phyloP scores from a whole-genome alignment of 2,113 vertebrate genomes.

The Sapayoa aenigma region DNA sequence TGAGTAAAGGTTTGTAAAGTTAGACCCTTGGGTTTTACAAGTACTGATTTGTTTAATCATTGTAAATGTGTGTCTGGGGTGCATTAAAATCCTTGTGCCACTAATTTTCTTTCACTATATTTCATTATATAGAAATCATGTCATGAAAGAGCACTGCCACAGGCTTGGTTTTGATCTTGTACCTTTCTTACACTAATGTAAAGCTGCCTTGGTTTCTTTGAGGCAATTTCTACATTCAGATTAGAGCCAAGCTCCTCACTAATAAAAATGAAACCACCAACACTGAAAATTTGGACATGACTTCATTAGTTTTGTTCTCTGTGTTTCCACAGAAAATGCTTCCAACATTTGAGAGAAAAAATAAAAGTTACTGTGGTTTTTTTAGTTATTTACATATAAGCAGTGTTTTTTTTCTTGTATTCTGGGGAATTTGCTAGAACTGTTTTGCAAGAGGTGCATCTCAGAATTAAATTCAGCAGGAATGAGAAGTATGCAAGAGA shows the following conservation, averaged over 20 bases:
- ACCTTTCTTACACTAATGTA: neutral
- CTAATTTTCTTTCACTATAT: slow-evolving; percentile 31
- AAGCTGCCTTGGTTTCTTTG: neutral
- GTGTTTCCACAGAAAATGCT: neutral
- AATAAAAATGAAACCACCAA: neutral
- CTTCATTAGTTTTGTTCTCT: neutral
- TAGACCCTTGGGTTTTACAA: slow-evolving; percentile 55
- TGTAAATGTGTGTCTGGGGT: slow-evolving; percentile 40
- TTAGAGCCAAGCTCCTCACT: neutral
- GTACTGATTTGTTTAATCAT: slow-evolving; percentile 33
- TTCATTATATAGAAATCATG: slow-evolving; percentile 29
- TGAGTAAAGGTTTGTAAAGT: slow-evolving; percentile 40
- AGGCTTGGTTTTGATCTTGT: neutral
- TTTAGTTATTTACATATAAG: neutral
- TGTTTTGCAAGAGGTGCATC: neutral
- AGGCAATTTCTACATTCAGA: neutral
- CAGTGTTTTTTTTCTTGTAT: neutral
- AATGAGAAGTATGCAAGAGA: neutral
- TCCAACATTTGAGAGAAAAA: neutral
- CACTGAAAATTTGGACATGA: neutral
- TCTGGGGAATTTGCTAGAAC: neutral
- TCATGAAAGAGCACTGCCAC: neutral
- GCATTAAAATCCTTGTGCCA: slow-evolving; percentile 33
- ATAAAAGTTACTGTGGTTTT: neutral
- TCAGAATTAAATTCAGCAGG: neutral